Evolutionary conservation across 2,888 invertebrate species (phyloP).

Genomic region (Andrena chrysosceles): DNA sequence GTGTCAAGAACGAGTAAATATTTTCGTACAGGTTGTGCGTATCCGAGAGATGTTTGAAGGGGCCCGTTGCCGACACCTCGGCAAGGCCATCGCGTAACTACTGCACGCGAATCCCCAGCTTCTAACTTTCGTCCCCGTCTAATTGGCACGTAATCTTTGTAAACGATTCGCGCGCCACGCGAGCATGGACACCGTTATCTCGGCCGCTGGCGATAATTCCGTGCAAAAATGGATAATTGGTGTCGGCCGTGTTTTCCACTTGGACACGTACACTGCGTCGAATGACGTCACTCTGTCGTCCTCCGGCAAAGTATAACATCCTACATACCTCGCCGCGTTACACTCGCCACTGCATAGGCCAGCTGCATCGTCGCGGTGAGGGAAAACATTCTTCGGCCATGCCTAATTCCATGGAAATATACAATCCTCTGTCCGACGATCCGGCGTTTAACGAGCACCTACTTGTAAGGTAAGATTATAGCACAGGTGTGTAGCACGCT

Average conservation of each 20-base stretch:
- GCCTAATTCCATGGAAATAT: constrained; percentile 7
- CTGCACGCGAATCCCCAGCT: constrained; percentile 23
- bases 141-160: constrained; percentile 65
- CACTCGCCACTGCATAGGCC: constrained; percentile 13
- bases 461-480: too few relatives aligned
- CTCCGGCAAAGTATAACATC: constrained; percentile 68
- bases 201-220: constrained; percentile 79
- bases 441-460: too few relatives aligned
- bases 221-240: constrained; percentile 83
- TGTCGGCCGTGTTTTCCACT: constrained; percentile 78
- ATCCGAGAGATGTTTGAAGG: constrained; percentile 11
- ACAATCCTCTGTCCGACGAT: neutral
- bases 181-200: constrained; percentile 71
- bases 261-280: constrained; percentile 78
- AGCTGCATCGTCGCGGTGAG: constrained; percentile 30
- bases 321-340: constrained; percentile 51
- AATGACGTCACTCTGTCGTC: constrained; percentile 76
- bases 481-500: neutral
- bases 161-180: constrained; percentile 63
- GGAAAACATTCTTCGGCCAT: constrained; percentile 20
- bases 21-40: neutral
- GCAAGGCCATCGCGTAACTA: constrained; percentile 53
- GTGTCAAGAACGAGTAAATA: neutral
- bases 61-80: constrained; percentile 30
- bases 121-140: constrained; percentile 54